Evolutionary conservation across 2,113 vertebrate species (phyloP), one percentile per base, ranked within the genome.

Genomic region (Pelvicachromis taeniatus): DNA sequence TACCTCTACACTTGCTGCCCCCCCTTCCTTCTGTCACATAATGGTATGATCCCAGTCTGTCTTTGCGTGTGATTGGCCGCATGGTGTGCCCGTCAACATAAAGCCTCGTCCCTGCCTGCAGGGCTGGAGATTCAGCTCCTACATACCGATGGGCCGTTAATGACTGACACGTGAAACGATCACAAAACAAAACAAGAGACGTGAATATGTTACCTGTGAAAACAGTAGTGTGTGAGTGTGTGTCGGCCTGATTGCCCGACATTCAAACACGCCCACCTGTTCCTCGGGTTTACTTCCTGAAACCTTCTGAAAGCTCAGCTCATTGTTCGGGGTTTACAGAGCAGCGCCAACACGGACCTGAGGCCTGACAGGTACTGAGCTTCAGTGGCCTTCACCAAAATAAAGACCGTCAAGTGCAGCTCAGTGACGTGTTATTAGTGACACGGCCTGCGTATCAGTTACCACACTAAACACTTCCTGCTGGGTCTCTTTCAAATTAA

Each of bases 61-160:
- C n/a, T n/a, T n/a, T n/a, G n/a, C n/a, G n/a, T n/a, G n/a, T n/a
- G n/a, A n/a, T n/a, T n/a, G n/a, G n/a, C n/a, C n/a, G n/a, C n/a
- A n/a, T n/a, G n/a, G n/a, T n/a, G n/a, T n/a, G n/a, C n/a, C n/a
- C n/a, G n/a, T n/a, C n/a, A n/a, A n/a, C n/a, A n/a, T n/a, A n/a
- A n/a, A n/a, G n/a, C n/a, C n/a, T n/a, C n/a, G n/a, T 40, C 17
- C 9, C 58, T 35, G 58, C 17, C 31, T 35, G 0, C 58, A 35
- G 58, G 17, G 31, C 59, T 4, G 59, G 31, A 63, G 59, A 63
- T n/a, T 35, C 17, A 7, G 61, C 35, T 40, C 12, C 59, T 61
- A 35, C 58, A n/a, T 61, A 4, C 17, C 58, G 7, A 3, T 4
- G 3, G 29, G 29, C 29, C 19, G 35, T 35, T 19, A 52, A 19